These are phyloP conservation scores for Pseudochirops corinnae DNA, from an alignment of 2,797 vertebrate genomes.

Conservation along the genomic window DNA sequence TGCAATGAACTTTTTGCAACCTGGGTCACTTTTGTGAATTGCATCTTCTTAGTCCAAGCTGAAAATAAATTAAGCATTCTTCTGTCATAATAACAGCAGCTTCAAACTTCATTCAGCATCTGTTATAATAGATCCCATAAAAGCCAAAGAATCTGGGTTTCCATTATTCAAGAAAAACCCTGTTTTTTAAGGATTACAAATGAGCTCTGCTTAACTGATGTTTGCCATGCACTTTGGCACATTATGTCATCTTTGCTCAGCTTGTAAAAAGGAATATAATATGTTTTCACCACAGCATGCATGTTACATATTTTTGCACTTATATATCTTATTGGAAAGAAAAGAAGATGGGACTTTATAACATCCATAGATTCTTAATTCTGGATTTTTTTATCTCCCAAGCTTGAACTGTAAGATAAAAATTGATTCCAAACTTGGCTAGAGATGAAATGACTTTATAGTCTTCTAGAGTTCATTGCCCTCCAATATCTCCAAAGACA, in stretches of 20 bases:
- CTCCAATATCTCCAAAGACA: neutral
- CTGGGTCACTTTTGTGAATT: neutral
- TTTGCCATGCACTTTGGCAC: neutral
- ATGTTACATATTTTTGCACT: neutral
- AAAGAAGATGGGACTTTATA: neutral
- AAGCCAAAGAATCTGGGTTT: neutral
- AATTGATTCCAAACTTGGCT: neutral
- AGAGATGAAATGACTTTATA: neutral
- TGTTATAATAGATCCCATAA: neutral
- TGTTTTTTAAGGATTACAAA: neutral
- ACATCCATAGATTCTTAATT: neutral
- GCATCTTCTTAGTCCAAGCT: neutral
- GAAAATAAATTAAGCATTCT: neutral
- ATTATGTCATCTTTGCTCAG: neutral
- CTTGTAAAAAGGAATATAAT: neutral
- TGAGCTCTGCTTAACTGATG: neutral
- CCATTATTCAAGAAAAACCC: neutral
- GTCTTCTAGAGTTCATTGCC: neutral
- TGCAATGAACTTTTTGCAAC: neutral
- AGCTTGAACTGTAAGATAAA: neutral
- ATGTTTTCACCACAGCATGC: neutral
- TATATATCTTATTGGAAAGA: neutral
- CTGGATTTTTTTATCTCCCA: neutral
- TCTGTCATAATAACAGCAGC: accelerated
- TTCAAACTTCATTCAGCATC: constrained; percentile 3